Evolutionary conservation across 2,113 vertebrate species (phyloP).

Genomic region (Platichthys stellatus): DNA sequence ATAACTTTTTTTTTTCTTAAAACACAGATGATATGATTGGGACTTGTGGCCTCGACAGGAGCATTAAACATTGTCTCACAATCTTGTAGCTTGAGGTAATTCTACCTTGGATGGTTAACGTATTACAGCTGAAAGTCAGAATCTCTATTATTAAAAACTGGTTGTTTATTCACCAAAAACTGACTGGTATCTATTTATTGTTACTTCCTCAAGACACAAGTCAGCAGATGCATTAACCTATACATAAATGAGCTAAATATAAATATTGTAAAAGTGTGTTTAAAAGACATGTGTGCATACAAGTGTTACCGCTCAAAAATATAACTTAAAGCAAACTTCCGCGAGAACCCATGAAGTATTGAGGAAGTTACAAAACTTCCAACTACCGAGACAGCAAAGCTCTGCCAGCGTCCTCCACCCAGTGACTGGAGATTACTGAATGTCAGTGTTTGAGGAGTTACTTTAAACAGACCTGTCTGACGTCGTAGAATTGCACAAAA

Average conservation of each 20-base stretch:
- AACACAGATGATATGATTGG: no score
- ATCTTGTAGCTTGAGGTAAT: no score
- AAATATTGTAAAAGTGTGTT: neutral
- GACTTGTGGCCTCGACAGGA: no score
- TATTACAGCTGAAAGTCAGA: no score
- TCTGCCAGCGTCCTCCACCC: constrained; percentile 15
- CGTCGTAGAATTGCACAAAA: neutral
- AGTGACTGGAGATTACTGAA: neutral
- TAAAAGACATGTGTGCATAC: no score
- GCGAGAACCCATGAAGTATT: neutral
- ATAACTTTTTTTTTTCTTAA: no score
- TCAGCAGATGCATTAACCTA: neutral
- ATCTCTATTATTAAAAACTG: no score
- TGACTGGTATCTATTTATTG: constrained; percentile 10
- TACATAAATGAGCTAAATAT: neutral
- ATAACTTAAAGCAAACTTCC: neutral
- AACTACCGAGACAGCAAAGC: neutral
- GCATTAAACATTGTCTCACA: no score
- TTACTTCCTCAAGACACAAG: constrained; percentile 1
- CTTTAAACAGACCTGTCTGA: neutral
- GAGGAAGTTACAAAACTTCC: neutral
- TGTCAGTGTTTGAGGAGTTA: neutral
- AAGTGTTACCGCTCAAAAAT: constrained; percentile 1
- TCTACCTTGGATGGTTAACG: no score
- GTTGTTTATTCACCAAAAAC: neutral